Evolutionary conservation across 2,797 vertebrate species (phyloP).

Genomic region (Phoxinus dragarum): DNA sequence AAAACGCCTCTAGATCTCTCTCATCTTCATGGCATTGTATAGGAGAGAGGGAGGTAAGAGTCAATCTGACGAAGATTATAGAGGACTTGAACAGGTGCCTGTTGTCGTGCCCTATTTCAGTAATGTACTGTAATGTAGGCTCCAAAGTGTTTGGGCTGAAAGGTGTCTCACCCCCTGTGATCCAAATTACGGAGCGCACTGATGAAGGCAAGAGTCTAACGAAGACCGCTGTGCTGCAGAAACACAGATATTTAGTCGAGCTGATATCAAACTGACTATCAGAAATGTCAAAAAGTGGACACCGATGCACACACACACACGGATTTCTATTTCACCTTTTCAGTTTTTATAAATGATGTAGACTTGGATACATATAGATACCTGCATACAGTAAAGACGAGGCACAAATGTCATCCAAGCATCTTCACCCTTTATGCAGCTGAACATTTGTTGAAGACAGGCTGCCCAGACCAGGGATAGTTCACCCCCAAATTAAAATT

Average conservation of each 20-base stretch:
- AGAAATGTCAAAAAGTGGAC: conserved; percentile 18
- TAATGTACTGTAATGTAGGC: conserved; percentile 57
- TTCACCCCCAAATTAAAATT: neutral
- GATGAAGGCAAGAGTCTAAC: conserved; percentile 42
- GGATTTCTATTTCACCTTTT: neutral
- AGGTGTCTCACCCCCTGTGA: conserved; percentile 49
- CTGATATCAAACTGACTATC: conserved; percentile 45
- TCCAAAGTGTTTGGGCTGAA: conserved; percentile 52
- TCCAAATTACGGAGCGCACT: conserved; percentile 45
- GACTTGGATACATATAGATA: neutral
- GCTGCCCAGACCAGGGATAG: neutral
- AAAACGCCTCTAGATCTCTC: conserved; percentile 53
- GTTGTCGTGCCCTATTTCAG: conserved; percentile 54
- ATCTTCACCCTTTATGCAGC: neutral
- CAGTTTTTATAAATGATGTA: neutral
- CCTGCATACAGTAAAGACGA: neutral
- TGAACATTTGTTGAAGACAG: conserved; percentile 11
- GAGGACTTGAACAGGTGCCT: conserved; percentile 59
- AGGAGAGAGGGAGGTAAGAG: conserved; percentile 52
- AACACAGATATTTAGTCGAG: conserved; percentile 44
- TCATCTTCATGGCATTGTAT: conserved; percentile 56
- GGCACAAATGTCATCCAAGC: conserved; percentile 24
- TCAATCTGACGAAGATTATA: conserved; percentile 64
- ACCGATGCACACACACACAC: neutral
- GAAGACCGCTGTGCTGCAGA: conserved; percentile 25